Base-by-base conservation (phyloP, 2,888 invertebrate species). In the Zhengitettix transpicula region DNA sequence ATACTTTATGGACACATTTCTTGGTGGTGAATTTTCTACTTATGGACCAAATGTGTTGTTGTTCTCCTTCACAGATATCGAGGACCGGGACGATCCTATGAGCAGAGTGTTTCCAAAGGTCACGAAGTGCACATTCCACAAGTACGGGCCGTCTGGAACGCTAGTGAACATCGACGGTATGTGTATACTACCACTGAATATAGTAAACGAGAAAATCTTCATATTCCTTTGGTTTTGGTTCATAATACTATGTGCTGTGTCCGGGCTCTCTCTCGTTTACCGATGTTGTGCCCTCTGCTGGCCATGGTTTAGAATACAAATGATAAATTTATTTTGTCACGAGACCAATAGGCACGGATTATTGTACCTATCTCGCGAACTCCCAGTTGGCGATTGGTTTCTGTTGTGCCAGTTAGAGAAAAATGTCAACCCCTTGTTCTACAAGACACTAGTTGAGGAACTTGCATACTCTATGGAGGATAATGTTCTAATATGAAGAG, bases 41-140 rank as follows among this genome's bases (percentile, higher is more conserved):
- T 74, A 72, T 62, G 74, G 74, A 16, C 66, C 69, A 28, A 68
- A 72, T n/a, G 73, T 73, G 9, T 60, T 62, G 68, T 14, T 14
- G 47, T 47, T 47, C 47, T 14, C 47, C 12, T 12, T 14, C 12
- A 47, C n/a, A n/a, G 47, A 47, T 14, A 12, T n/a, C 5, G 47
- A 47, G 9, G 1, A 47, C n/a, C 12, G 47, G n/a, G 12, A 14
- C n/a, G 47, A 47, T 8, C 14, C 47, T n/a, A 47, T 47, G 47
- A 47, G 9, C n/a, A 12, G 9, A 5, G 47, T 47, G 12, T 47
- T 47, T 47, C 47, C 47, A 14, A 47, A 47, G 8, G 47, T 47
- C 12, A 47, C 47, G 8, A 47, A 47, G 8, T 47, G 47, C 47
- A 47, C 47, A 47, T 47, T 47, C 47, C 9, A 47, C n/a, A 47